Base-by-base conservation (phyloP, 2,797 vertebrate species). In the Dermochelys coriacea region DNA sequence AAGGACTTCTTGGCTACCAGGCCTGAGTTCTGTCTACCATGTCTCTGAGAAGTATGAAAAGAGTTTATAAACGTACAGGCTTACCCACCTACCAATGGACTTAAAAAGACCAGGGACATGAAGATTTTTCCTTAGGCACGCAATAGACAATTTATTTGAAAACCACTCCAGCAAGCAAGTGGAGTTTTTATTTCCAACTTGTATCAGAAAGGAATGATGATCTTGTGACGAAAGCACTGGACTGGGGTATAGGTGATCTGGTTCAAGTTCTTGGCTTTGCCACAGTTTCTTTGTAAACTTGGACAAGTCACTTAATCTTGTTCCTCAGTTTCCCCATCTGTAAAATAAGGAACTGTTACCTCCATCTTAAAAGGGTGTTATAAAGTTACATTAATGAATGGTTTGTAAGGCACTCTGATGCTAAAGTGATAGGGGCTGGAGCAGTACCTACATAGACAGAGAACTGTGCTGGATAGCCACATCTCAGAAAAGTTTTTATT, bases 21-120 rank as follows among this genome's bases (percentile, higher is more conserved):
- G 61, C 55, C 12, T 57, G 15, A 34, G 15, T 3, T 84, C 82
- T 77, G 55, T 2, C 31, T 51, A 12, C 0, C 0, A 81, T 75
- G 41, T 75, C 57, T 31, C 8, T 64, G 52, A 1, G 0, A 51
- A 64, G 29, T 41, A 19, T 50, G 41, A 84, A 41, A 81, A 85
- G 85, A 83, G 10, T 27, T 2, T 47, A 25, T 9, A 57, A 10
- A 55, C 25, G 37, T n/a, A 12, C 9, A 78, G 1, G 7, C 55
- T 81, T 71, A 80, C n/a, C 11, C 31, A 85, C n/a, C 47, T 10
- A 14, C n/a, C 29, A n/a, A 3, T 6, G 45, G 23, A 57, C 94
- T 29, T 31, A 85, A 87, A 87, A 85, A 57, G 41, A 4, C 27
- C 19, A 81, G 1, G 2, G 34, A 80, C 80, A 5, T 41, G 12